Conservation (phyloP, 2,888 invertebrate genomes). For the Synergus japonicus region DNA sequence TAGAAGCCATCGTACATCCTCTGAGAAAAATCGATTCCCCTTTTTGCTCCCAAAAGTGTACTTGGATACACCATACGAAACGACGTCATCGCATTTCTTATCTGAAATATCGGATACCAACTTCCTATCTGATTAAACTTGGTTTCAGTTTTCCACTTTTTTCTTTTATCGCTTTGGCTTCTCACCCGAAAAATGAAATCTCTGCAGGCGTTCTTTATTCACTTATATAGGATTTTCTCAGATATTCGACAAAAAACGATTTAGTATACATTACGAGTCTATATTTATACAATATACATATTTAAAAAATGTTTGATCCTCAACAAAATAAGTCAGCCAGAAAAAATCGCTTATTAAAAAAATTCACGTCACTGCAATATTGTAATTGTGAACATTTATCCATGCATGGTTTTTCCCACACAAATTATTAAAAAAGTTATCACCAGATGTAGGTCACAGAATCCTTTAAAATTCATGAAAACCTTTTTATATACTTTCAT, state of each 20-base stretch:
- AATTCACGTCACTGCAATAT: no score
- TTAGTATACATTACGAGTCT: background rate
- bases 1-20: constrained; percentile 6
- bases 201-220: background rate
- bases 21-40: constrained; percentile 17
- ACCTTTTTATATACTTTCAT: no score
- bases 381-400: no score
- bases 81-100: constrained; percentile 27
- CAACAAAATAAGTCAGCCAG: no score
- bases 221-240: background rate
- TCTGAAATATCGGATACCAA: constrained; percentile 24
- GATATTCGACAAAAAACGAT: background rate
- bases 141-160: background rate
- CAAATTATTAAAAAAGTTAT: no score
- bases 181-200: constrained; percentile 1
- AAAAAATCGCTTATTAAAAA: no score
- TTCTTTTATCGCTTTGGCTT: constrained; percentile 3
- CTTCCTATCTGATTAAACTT: background rate
- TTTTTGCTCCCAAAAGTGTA: constrained; percentile 21
- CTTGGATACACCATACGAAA: constrained; percentile 17
- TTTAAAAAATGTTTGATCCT: no score
- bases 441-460: no score
- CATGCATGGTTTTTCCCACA: no score
- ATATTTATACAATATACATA: background rate
- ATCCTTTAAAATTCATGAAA: no score